Evolutionary conservation across 2,113 vertebrate genomes (phyloP), one percentile per base, ranked within the genome.

Genomic region (Macquaria australasica): DNA sequence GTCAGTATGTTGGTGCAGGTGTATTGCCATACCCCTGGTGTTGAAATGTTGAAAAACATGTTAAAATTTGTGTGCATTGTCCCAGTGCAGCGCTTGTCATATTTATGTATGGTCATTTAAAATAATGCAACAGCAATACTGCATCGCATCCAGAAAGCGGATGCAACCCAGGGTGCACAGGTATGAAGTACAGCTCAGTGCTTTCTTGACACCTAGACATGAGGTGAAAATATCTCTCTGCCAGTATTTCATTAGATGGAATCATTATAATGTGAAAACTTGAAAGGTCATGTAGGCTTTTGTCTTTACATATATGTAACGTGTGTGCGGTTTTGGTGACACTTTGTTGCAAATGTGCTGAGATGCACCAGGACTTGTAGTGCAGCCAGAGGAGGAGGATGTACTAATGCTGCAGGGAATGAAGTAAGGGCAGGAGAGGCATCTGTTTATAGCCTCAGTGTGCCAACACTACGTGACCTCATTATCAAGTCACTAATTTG

Each of bases 401-500:
- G 85, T 48, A 64, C 31, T 82, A 67, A 86, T 75, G 85, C 88
- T 75, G 82, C 66, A 51, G 82, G 83, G 62, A 56, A 60, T 85
- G n/a, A 81, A 81, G 79, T 12, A 67, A 79, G 86, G 63, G 73
- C 82, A 74, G 84, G 87, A 72, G 74, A 84, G 89, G 85, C 92
- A 91, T 93, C 91, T 92, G 67, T 85, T 79, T 94, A 92, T 91
- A 85, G 88, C 91, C 89, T 89, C 67, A 28, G 86, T 79, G 89
- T 87, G 90, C 93, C 84, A 86, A 73, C 66, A 80, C 91, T 90
- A 87, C 91, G 91, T 91, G 93, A 92, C 93, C 85, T 89, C 88
- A 90, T 95, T 95, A 95, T 94, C 94, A 94, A 94, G 94, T 92
- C 92, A 93, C 95, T 96, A 95, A 95, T 96, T 96, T 82, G 83